A percentile compares a stretch with the other conserved stretches of the same genome.
Conservation (phyloP, 2,888 invertebrate genomes). For the Polymixis flavicincta region DNA sequence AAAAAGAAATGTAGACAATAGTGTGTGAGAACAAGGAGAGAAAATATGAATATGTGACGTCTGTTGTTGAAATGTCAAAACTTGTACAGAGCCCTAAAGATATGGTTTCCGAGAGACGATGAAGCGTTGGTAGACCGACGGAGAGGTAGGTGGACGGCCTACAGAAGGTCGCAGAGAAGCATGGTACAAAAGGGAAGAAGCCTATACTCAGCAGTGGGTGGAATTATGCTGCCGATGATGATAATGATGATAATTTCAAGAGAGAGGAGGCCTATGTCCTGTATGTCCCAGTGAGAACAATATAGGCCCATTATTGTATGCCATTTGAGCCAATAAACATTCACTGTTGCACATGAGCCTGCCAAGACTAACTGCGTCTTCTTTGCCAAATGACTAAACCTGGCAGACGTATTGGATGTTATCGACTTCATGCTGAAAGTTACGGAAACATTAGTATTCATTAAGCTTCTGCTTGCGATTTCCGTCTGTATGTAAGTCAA, state of each 20-base stretch:
- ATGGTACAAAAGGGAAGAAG: not conserved
- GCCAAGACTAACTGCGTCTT: not conserved
- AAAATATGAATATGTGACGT: too few relatives aligned
- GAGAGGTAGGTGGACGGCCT: not conserved
- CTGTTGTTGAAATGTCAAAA: too few relatives aligned
- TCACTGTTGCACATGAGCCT: not conserved
- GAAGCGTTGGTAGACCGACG: not conserved
- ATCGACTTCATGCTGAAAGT: not conserved
- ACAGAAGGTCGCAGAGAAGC: not conserved
- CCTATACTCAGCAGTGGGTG: not conserved
- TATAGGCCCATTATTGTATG: not conserved
- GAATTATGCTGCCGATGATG: not conserved
- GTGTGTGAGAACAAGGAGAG: too few relatives aligned
- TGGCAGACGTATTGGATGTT: constrained; percentile 1
- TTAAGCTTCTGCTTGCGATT: not conserved
- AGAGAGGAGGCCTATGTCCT: not conserved
- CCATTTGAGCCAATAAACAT: constrained; percentile 7
- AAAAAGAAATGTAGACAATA: too few relatives aligned
- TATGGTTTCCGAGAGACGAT: not conserved
- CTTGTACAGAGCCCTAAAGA: not conserved
- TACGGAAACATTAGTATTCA: not conserved
- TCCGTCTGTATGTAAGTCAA: too few relatives aligned
- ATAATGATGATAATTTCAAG: not conserved
- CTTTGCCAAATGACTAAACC: constrained; percentile 11
- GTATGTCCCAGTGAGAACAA: not conserved